A percentile compares a stretch with the other conserved stretches of the same genome.
phyloP scores from a whole-genome alignment of 2,888 invertebrate species.

The Drosophila longiperda region DNA sequence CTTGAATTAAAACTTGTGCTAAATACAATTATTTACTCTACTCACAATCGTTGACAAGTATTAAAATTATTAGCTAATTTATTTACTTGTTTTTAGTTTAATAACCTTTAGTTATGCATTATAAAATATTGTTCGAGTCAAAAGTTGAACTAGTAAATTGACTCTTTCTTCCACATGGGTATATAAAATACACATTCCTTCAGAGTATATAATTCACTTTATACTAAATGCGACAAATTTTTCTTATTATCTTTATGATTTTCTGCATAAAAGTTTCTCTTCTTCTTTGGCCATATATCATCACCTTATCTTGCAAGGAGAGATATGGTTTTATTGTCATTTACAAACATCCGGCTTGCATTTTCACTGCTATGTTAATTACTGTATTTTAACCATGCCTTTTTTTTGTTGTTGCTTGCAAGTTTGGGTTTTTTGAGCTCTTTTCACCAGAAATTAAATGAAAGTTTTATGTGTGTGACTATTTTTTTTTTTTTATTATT shows the following conservation, averaged over 20 bases:
- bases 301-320: slow-evolving; percentile 12
- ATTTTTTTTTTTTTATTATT: slow-evolving; percentile 18
- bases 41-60: background rate
- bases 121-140: background rate
- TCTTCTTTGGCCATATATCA: background rate
- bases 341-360: slow-evolving; percentile 43
- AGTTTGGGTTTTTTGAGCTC: slow-evolving; percentile 40
- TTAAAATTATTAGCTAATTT: no score
- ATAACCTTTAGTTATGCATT: background rate
- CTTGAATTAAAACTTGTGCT: background rate
- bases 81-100: background rate
- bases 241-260: background rate
- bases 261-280: background rate
- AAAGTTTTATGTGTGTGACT: slow-evolving; percentile 54
- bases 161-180: background rate
- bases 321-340: slow-evolving; percentile 33
- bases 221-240: background rate
- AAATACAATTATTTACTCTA: background rate
- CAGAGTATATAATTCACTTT: no score
- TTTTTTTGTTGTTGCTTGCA: slow-evolving; percentile 35
- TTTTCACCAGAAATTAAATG: slow-evolving; percentile 66
- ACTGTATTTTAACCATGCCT: slow-evolving; percentile 25
- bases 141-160: background rate
- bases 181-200: background rate
- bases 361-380: slow-evolving; percentile 44